phyloP scores from a whole-genome alignment of 2,797 vertebrate species.

The Neoniphon sammara region DNA sequence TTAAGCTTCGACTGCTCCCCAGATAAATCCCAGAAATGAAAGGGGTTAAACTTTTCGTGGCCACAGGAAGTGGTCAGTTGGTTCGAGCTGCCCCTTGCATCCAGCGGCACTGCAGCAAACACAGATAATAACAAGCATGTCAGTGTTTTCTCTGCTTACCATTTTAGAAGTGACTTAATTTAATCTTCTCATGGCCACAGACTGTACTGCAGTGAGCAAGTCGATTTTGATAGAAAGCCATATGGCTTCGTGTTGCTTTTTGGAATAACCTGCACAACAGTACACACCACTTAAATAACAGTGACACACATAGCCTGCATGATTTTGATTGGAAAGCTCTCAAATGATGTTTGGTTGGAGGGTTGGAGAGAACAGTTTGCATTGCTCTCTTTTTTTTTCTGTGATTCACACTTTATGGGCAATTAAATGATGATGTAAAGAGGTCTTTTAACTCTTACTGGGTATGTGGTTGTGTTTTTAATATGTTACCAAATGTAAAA shows the following conservation, averaged over 20 bases:
- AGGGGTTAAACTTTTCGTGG: constrained; percentile 31
- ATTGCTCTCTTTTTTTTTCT: background rate
- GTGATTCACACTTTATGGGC: background rate
- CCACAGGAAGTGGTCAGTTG: constrained; percentile 43
- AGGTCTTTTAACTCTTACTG: background rate
- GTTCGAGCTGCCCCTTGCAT: background rate
- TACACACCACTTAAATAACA: background rate
- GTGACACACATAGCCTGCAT: background rate
- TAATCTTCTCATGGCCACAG: constrained; percentile 20
- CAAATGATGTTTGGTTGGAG: background rate
- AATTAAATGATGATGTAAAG: background rate
- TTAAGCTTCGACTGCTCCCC: constrained; percentile 31
- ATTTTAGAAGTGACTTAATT: constrained; percentile 24
- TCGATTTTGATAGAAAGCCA: background rate
- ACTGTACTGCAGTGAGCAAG: background rate
- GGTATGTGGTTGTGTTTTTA: background rate
- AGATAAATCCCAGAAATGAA: constrained; percentile 41
- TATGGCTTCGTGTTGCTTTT: background rate
- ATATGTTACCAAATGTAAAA: background rate
- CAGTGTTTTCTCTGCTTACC: constrained; percentile 5
- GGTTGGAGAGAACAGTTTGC: constrained; percentile 4
- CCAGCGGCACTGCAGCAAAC: constrained; percentile 19
- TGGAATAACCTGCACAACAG: background rate
- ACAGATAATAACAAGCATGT: constrained; percentile 25
- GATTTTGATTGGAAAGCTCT: background rate